phyloP scores from a whole-genome alignment of 1,140 invertebrate species.

The Cydia fagiglandana region DNA sequence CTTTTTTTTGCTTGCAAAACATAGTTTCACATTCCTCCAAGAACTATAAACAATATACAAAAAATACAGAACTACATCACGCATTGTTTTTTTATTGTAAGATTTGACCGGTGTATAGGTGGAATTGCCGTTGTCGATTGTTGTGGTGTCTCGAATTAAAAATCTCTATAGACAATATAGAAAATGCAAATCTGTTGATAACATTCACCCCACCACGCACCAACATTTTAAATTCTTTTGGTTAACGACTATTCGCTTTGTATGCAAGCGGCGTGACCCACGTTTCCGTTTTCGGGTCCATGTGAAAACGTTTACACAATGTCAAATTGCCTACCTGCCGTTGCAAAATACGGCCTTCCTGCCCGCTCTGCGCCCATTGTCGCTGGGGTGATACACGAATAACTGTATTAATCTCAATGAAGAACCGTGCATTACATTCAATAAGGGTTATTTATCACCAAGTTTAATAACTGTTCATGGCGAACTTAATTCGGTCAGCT shows the following conservation, averaged over 20 bases:
- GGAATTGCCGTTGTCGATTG: too few relatives aligned
- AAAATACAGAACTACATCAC: too few relatives aligned
- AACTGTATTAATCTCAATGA: conserved; percentile 23
- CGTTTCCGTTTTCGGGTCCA: conserved; percentile 64
- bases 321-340: conserved; percentile 57
- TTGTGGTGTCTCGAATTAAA: not conserved
- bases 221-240: conserved; percentile 24
- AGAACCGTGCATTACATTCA: not conserved
- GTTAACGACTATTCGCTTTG: conserved; percentile 41
- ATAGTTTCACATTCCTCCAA: too few relatives aligned
- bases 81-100: too few relatives aligned
- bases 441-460: not conserved
- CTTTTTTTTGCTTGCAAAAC: too few relatives aligned
- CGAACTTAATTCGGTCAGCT: not conserved
- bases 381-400: conserved; percentile 24
- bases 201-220: conserved; percentile 2
- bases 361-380: conserved; percentile 40
- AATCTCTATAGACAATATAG: not conserved
- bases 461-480: not conserved
- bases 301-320: conserved; percentile 68
- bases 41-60: too few relatives aligned
- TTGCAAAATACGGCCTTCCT: conserved; percentile 57
- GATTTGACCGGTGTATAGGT: too few relatives aligned
- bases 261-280: conserved; percentile 60
- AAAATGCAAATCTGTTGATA: not conserved